Conservation (phyloP, 2,113 vertebrate genomes). For the Opisthocomus hoazin region DNA sequence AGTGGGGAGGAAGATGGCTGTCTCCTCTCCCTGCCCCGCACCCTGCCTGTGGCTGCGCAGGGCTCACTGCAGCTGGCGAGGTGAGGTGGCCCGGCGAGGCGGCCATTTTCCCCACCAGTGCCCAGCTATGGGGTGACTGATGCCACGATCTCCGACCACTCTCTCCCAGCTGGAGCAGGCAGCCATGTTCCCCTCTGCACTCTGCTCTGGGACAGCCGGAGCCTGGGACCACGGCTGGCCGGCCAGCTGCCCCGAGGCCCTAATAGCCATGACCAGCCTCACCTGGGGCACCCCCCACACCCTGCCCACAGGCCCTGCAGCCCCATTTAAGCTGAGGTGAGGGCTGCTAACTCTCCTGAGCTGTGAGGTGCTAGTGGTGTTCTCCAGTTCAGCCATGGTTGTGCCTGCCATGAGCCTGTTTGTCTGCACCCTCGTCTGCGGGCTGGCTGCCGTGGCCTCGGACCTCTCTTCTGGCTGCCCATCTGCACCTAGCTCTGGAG, state of each 20-base stretch:
- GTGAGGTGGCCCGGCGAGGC: too few species aligned
- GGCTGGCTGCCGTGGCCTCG: fast-evolving
- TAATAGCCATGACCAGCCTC: neutral
- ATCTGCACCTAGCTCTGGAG: too few species aligned
- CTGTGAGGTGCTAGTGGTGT: too few species aligned
- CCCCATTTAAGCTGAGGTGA: neutral
- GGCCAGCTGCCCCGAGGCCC: neutral
- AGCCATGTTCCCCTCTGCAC: neutral
- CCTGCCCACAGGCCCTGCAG: neutral
- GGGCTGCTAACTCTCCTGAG: fast-evolving
- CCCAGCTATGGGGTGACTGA: fast-evolving
- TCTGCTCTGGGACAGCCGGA: fast-evolving
- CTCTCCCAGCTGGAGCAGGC: fast-evolving
- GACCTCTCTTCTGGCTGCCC: fast-evolving
- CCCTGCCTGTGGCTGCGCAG: neutral
- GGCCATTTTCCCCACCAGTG: neutral
- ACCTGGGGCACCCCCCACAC: too few species aligned
- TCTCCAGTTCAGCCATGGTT: fast-evolving
- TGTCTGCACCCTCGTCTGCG: neutral
- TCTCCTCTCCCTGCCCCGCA: neutral
- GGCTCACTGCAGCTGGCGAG: too few species aligned
- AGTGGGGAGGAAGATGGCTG: fast-evolving
- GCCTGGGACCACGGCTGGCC: fast-evolving
- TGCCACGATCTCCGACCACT: too few species aligned
- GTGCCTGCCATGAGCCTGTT: fast-evolving